A percentile compares a stretch with the other conserved stretches of the same genome.
Conservation (phyloP, 2,888 invertebrate species). For the Hetaerina titia region DNA sequence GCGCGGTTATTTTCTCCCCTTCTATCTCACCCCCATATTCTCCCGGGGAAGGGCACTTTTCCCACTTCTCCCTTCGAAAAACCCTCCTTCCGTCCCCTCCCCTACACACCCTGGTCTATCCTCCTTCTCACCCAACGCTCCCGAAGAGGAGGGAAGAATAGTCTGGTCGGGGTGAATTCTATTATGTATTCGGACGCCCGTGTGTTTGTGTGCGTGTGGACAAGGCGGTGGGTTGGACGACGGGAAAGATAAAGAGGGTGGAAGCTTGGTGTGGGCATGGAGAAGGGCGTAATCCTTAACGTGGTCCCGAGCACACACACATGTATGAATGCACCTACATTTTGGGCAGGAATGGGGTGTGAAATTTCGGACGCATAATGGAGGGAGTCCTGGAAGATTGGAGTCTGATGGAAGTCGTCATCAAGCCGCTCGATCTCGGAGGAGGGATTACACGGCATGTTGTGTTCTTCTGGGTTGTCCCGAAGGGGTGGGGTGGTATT, state of each 20-base stretch:
- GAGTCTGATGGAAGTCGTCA: neutral
- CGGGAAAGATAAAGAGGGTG: neutral
- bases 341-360: slow-evolving; percentile 27
- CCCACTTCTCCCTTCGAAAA: neutral
- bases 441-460: neutral
- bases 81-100: neutral
- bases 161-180: neutral
- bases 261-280: no score
- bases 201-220: no score
- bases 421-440: neutral
- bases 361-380: slow-evolving; percentile 45
- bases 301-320: neutral
- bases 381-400: slow-evolving; percentile 5
- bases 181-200: neutral
- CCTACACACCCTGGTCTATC: no score
- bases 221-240: neutral
- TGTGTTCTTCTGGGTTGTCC: no score
- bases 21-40: neutral
- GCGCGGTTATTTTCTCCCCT: neutral
- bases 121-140: neutral
- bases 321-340: neutral
- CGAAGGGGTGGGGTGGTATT: neutral
- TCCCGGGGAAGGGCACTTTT: neutral
- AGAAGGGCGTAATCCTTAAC: no score
- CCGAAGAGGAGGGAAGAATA: neutral